Conservation (phyloP, 2,888 invertebrate species). For the Ichneumon xanthorius region DNA sequence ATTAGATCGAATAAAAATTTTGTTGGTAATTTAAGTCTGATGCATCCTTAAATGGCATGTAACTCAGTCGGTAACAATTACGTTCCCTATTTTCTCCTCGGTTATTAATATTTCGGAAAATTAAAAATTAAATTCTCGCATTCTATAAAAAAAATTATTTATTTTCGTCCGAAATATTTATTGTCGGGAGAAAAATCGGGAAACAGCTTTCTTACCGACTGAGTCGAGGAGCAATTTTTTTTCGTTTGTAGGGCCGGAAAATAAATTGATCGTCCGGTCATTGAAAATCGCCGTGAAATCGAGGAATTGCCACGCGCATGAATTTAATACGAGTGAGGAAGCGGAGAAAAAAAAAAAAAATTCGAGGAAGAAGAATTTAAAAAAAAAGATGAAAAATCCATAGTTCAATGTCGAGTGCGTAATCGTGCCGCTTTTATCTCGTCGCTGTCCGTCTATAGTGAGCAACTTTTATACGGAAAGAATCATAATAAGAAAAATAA, state of each 20-base stretch:
- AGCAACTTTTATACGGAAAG: slow-evolving; percentile 56
- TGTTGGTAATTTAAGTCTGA: too few relatives aligned
- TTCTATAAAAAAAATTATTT: too few relatives aligned
- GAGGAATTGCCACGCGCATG: neutral
- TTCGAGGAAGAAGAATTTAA: slow-evolving; percentile 21
- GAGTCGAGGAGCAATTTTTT: neutral
- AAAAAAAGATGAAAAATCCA: slow-evolving; percentile 9
- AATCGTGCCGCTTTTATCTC: slow-evolving; percentile 41
- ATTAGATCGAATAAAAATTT: too few relatives aligned
- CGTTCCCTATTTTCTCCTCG: too few relatives aligned
- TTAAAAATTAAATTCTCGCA: too few relatives aligned
- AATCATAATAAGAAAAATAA: slow-evolving; percentile 23
- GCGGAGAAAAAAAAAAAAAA: slow-evolving; percentile 5
- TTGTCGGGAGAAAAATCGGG: too few relatives aligned
- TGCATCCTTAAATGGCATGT: neutral
- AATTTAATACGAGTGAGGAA: neutral
- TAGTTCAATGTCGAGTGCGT: slow-evolving; percentile 21
- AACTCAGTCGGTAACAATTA: too few relatives aligned
- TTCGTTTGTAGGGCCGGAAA: too few relatives aligned
- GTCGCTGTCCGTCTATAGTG: slow-evolving; percentile 30
- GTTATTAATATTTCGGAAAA: neutral
- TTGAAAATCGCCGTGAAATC: neutral
- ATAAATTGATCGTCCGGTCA: neutral
- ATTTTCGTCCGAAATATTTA: too few relatives aligned
- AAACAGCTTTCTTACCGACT: too few relatives aligned